Evolutionary conservation across 1,140 invertebrate species (phyloP).

Genomic region (Trichonephila clavipes): DNA sequence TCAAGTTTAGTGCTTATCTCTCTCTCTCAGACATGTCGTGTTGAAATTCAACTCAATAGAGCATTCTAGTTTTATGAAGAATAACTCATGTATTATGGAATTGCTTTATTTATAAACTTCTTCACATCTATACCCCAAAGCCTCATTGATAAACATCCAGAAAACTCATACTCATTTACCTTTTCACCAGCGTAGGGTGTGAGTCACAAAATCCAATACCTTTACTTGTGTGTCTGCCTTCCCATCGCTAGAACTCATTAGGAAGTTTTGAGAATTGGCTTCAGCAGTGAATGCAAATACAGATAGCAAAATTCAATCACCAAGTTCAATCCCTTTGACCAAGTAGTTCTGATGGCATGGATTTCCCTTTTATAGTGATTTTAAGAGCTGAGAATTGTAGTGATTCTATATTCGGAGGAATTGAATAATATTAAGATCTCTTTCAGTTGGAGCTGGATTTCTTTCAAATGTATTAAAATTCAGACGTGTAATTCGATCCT

Average conservation of each 20-base stretch:
- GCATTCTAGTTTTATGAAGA: not conserved
- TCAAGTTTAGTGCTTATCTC: not conserved
- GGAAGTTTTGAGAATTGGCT: constrained; percentile 2
- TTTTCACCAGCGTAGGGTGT: not conserved
- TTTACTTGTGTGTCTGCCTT: not conserved
- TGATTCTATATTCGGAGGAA: not conserved
- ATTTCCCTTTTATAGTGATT: not conserved
- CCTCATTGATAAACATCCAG: not conserved
- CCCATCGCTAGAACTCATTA: constrained; percentile 1
- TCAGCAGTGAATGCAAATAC: not conserved
- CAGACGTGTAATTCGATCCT: too few relatives aligned
- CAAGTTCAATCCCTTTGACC: not conserved
- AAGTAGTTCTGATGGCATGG: not conserved
- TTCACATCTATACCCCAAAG: not conserved
- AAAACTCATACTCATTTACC: not conserved
- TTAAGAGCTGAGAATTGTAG: not conserved
- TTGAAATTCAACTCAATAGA: not conserved
- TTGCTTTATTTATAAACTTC: not conserved
- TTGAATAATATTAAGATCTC: too few relatives aligned
- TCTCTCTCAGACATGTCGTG: not conserved
- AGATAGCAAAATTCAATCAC: constrained; percentile 18
- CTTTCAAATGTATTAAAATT: not conserved
- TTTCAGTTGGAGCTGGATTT: too few relatives aligned
- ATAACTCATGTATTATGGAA: not conserved
- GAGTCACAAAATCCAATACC: not conserved